Conservation (phyloP, 2,888 invertebrate species). For the Flexamia atlantica region DNA sequence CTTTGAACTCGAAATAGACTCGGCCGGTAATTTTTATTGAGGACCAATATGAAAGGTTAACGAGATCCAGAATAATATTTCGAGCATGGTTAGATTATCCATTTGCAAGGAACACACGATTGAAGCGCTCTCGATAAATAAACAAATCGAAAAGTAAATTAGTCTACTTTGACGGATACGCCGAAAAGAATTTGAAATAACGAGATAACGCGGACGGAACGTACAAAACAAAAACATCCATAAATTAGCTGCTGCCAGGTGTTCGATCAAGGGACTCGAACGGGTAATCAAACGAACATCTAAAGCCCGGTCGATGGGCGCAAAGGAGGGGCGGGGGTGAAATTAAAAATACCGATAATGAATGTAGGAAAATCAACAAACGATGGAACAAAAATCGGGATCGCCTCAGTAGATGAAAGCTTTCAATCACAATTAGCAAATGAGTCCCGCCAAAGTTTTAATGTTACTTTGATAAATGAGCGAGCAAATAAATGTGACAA, state of each 20-base stretch:
- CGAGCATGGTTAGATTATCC: background rate
- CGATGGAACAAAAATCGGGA: constrained; percentile 49
- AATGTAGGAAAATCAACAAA: constrained; percentile 57
- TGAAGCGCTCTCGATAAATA: constrained; percentile 18
- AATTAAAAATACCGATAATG: constrained; percentile 59
- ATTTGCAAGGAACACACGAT: constrained; percentile 21
- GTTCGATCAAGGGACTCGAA: constrained; percentile 28
- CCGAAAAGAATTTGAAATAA: constrained; percentile 32
- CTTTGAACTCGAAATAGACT: background rate
- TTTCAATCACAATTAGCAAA: constrained; percentile 54
- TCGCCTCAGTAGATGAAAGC: constrained; percentile 52
- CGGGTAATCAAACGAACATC: constrained; percentile 53
- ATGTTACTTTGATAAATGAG: constrained; percentile 53
- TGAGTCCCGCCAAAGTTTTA: constrained; percentile 51
- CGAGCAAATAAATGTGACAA: constrained; percentile 46
- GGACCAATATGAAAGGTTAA: constrained; percentile 12
- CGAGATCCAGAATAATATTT: constrained; percentile 11
- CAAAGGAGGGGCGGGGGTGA: constrained; percentile 3
- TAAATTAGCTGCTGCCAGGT: constrained; percentile 49
- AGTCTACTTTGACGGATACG: constrained; percentile 47
- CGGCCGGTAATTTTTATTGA: background rate
- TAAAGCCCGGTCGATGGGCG: constrained; percentile 32
- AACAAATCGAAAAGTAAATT: constrained; percentile 49
- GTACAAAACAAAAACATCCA: constrained; percentile 43
- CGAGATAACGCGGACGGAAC: constrained; percentile 46